Evolutionary conservation across 2,113 vertebrate species (phyloP).

Genomic region (Macrotis lagotis): DNA sequence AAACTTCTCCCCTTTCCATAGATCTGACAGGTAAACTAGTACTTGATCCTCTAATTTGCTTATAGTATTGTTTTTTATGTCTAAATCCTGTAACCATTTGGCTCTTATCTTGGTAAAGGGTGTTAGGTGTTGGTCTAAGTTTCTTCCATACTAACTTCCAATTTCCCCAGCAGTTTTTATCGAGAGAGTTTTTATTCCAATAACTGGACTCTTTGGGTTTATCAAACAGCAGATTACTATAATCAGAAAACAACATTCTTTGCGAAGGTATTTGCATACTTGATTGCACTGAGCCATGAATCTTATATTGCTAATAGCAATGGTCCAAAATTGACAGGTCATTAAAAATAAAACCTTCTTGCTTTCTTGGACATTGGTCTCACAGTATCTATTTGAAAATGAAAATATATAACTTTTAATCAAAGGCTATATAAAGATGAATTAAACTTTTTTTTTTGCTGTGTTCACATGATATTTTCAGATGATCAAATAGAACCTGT

Average conservation of each 20-base stretch:
- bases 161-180: too few species aligned
- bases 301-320: constrained; percentile 12
- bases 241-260: constrained; percentile 21
- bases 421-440: constrained; percentile 1
- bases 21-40: too few species aligned
- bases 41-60: too few species aligned
- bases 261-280: constrained; percentile 11
- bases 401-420: constrained; percentile 17
- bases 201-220: too few species aligned
- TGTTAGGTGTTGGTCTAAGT: too few species aligned
- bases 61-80: too few species aligned
- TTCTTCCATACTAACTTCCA: too few species aligned
- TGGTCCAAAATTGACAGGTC: not conserved
- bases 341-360: constrained; percentile 3
- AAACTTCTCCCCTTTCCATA: too few species aligned
- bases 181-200: too few species aligned
- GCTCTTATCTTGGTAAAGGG: too few species aligned
- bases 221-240: too few species aligned
- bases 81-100: too few species aligned
- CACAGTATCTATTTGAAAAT: constrained; percentile 17
- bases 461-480: constrained; percentile 37
- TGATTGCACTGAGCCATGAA: not conserved
- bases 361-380: not conserved
- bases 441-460: constrained; percentile 9
- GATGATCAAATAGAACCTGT: constrained; percentile 19